A percentile compares a stretch with the other conserved stretches of the same genome.
Conservation (phyloP, 2,113 vertebrate genomes). For the Origma solitaria region DNA sequence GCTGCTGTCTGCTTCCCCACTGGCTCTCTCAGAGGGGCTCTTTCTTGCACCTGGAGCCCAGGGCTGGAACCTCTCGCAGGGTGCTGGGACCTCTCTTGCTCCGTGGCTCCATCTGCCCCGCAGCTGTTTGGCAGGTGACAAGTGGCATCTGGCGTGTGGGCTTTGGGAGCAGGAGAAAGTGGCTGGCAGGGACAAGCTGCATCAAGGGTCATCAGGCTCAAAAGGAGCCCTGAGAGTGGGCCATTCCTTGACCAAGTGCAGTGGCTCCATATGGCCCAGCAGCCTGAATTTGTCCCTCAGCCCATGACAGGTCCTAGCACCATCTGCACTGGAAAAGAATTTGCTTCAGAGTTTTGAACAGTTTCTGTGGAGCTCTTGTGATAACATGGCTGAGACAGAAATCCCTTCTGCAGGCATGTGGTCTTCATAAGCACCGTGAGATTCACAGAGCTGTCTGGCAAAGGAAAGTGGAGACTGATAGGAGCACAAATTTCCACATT, state of each 20-base stretch:
- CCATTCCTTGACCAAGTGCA: not conserved
- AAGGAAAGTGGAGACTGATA: not conserved
- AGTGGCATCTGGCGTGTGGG: not conserved
- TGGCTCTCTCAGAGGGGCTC: not conserved
- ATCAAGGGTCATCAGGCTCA: not conserved
- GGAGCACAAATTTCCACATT: not conserved
- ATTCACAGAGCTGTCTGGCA: not conserved
- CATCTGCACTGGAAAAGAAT: not conserved
- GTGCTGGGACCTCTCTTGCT: not conserved
- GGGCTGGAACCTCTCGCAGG: not conserved
- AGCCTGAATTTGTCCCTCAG: not conserved
- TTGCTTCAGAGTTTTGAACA: not conserved
- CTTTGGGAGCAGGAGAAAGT: not conserved
- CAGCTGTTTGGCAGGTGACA: not conserved
- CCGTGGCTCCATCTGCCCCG: rapidly evolving
- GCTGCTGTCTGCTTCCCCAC: not conserved
- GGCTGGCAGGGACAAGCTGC: not conserved
- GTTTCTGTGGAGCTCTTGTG: not conserved
- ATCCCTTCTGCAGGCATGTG: not conserved
- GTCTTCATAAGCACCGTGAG: not conserved
- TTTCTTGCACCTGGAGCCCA: rapidly evolving
- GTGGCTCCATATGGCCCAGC: not conserved
- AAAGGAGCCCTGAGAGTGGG: not conserved
- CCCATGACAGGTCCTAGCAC: not conserved
- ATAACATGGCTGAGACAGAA: not conserved